phyloP scores from a whole-genome alignment of 2,888 invertebrate species.

The Alcis repandata region DNA sequence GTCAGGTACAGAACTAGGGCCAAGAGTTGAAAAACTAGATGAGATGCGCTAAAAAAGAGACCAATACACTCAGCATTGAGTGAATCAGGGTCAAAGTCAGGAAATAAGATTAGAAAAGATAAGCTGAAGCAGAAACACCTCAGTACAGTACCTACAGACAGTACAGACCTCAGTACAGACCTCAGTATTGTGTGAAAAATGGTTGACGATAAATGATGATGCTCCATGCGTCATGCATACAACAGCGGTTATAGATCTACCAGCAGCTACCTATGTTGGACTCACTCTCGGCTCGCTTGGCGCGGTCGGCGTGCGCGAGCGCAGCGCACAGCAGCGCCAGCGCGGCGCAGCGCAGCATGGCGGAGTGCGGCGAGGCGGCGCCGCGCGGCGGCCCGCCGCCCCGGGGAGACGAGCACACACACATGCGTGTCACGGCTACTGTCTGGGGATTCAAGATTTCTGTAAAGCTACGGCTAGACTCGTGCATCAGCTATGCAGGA shows the following conservation, averaged over 20 bases:
- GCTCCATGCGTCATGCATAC: not conserved
- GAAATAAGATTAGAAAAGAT: too few relatives aligned
- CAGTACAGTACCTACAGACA: too few relatives aligned
- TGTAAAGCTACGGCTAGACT: too few relatives aligned
- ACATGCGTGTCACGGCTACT: constrained; percentile 11
- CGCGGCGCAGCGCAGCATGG: constrained; percentile 36
- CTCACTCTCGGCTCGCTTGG: constrained; percentile 65
- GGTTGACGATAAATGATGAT: not conserved
- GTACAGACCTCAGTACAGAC: too few relatives aligned
- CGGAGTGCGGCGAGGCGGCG: constrained; percentile 16
- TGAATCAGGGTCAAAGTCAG: too few relatives aligned
- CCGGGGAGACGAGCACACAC: constrained; percentile 4
- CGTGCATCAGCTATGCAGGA: too few relatives aligned
- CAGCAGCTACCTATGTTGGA: constrained; percentile 25
- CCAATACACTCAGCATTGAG: too few relatives aligned
- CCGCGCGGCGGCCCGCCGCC: not conserved
- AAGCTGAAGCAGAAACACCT: too few relatives aligned
- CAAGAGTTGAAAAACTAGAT: too few relatives aligned
- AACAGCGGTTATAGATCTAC: not conserved
- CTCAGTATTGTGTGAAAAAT: too few relatives aligned
- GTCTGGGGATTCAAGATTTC: not conserved
- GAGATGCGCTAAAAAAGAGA: too few relatives aligned
- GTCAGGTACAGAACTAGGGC: too few relatives aligned
- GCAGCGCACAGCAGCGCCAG: constrained; percentile 57
- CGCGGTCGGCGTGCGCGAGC: constrained; percentile 46